Evolutionary conservation across 2,113 vertebrate genomes (phyloP).

Genomic region (Lasiurus cinereus): DNA sequence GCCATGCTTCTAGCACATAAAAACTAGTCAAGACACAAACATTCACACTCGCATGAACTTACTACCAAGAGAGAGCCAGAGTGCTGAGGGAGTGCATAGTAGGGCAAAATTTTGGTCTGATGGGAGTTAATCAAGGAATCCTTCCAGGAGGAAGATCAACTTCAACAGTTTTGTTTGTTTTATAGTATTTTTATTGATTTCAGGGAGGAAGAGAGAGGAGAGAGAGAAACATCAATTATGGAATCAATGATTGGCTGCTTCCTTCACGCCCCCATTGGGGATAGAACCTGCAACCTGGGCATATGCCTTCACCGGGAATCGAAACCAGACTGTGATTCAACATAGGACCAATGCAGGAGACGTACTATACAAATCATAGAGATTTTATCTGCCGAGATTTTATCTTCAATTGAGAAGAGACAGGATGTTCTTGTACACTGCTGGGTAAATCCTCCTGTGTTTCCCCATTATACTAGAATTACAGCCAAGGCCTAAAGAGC

Average conservation of each 20-base stretch:
- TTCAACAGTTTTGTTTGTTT: background rate
- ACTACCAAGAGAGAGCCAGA: background rate
- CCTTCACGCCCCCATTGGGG: no score
- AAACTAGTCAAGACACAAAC: background rate
- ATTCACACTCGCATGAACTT: background rate
- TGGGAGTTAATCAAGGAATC: background rate
- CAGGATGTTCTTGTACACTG: background rate
- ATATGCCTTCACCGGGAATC: no score
- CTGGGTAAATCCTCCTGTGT: background rate
- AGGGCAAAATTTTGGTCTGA: background rate
- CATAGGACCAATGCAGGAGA: no score
- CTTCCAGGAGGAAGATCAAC: slow-evolving; percentile 22
- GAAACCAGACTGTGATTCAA: no score
- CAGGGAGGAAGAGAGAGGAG: no score
- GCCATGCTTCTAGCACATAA: no score
- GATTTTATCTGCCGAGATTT: no score
- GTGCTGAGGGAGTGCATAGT: background rate
- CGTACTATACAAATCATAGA: no score
- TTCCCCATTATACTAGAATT: background rate
- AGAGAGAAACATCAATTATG: no score
- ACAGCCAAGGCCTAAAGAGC: background rate
- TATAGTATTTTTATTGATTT: no score
- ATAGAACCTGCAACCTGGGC: no score
- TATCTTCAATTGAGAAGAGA: background rate
- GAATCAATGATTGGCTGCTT: no score